Evolutionary conservation across 2,113 vertebrate genomes (phyloP), one percentile per base, ranked within the genome.

Genomic region (Amblyopsis rosae): DNA sequence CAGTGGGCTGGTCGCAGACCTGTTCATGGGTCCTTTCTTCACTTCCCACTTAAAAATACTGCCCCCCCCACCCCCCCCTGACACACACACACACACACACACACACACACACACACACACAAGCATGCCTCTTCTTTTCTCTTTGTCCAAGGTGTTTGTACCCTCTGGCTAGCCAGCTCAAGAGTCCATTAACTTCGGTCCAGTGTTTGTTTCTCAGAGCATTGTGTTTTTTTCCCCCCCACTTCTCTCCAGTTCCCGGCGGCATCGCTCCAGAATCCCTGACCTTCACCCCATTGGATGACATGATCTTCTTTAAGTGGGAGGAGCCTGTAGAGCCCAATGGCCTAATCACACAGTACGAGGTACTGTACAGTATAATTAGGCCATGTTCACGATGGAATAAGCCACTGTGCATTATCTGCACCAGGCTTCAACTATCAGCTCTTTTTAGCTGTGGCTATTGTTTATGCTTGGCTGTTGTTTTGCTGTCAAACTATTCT

Each of bases 241-340:
- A 48, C n/a, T 56, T 68, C n/a, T 11, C 69, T 74, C 16, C 64
- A 99, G 97, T 98, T 63, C 97, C 97, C 0, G 96, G 97, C 0
- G 94, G 94, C 80, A 98, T 99, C 0, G 92, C 96, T 15, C 92
- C 96, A 0, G 97, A 98, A 83, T 97, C 96, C 3, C 89, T 99
- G 80, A 96, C 94, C 69, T 95, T 97, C 87, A 96, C 95, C 9
- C 94, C 95, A 0, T 78, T 97, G 73, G 97, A 98, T 46, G 97
- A 99, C 86, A 96, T 96, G 95, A 95, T 98, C 70, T 96, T 98
- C 70, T 93, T 99, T 55, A 96, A 97, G 76, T 99, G 97, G 97
- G 96, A 97, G 86, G 96, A 98, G 69, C 97, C 97, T 0, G 78
- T 96, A 79, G 97, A 98, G 69, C 95, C 97, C 62, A 99, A 99